Conservation (phyloP, 1,140 invertebrate species). For the Hirudo medicinalis region DNA sequence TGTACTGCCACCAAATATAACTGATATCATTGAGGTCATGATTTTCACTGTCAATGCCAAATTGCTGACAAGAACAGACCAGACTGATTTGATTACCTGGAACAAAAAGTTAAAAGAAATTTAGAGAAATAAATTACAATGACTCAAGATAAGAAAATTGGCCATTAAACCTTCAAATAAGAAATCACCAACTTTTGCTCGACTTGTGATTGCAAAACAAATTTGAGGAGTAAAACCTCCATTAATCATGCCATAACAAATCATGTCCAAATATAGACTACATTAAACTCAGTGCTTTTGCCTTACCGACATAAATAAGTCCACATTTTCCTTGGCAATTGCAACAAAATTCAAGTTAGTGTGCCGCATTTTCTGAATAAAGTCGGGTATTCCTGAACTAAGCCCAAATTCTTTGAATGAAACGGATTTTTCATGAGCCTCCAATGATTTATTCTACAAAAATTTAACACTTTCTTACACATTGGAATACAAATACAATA, state of each 20-base stretch:
- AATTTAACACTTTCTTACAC: too few relatives aligned
- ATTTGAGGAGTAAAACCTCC: neutral
- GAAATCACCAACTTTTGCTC: neutral
- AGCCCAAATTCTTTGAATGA: too few relatives aligned
- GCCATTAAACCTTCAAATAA: neutral
- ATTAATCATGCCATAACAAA: too few relatives aligned
- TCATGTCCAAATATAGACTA: neutral
- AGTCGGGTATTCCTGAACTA: too few relatives aligned
- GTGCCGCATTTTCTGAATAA: constrained; percentile 42
- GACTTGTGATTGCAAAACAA: constrained; percentile 17
- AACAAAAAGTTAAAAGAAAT: neutral
- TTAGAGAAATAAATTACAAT: too few relatives aligned
- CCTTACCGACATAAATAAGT: constrained; percentile 67
- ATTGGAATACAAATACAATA: too few relatives aligned
- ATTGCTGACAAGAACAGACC: constrained; percentile 66
- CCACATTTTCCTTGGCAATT: constrained; percentile 81
- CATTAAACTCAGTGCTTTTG: neutral
- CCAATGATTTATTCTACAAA: too few relatives aligned
- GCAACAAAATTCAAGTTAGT: constrained; percentile 33
- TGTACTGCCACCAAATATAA: constrained; percentile 78
- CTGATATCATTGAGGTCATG: constrained; percentile 67
- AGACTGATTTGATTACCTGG: neutral
- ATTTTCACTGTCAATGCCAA: constrained; percentile 74
- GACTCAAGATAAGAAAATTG: neutral
- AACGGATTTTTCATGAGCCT: too few relatives aligned